These are phyloP conservation scores for Morinoia aosen DNA, from an alignment of 2,888 invertebrate genomes.

Conservation along the genomic window DNA sequence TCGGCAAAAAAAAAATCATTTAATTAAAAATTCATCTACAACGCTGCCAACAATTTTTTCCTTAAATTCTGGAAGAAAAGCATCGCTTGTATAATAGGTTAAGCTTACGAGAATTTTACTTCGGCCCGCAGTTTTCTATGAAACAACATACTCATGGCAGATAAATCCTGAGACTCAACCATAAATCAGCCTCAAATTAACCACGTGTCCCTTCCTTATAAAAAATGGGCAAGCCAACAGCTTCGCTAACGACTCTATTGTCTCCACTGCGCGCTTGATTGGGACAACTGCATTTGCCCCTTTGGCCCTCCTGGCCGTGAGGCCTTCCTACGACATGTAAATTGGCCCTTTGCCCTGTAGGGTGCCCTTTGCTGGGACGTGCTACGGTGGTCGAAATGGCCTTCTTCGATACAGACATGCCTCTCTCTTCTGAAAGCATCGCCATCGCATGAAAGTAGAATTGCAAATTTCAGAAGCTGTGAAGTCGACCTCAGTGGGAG, in stretches of 20 bases:
- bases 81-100: too few relatives aligned
- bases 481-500: background rate
- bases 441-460: background rate
- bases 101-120: too few relatives aligned
- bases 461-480: too few relatives aligned
- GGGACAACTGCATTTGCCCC: constrained; percentile 13
- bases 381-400: background rate
- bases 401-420: background rate
- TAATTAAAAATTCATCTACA: too few relatives aligned
- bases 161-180: background rate
- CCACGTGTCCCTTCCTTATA: background rate
- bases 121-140: background rate
- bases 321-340: background rate
- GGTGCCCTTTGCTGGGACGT: background rate
- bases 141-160: background rate
- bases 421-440: background rate
- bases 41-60: too few relatives aligned
- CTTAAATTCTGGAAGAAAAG: too few relatives aligned
- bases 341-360: background rate
- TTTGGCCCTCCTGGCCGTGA: background rate
- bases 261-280: background rate
- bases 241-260: constrained; percentile 24
- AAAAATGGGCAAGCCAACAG: background rate
- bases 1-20: too few relatives aligned
- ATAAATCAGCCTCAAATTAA: background rate